Conservation (phyloP, 2,797 vertebrate genomes). For the Arnoldichthys spilopterus region DNA sequence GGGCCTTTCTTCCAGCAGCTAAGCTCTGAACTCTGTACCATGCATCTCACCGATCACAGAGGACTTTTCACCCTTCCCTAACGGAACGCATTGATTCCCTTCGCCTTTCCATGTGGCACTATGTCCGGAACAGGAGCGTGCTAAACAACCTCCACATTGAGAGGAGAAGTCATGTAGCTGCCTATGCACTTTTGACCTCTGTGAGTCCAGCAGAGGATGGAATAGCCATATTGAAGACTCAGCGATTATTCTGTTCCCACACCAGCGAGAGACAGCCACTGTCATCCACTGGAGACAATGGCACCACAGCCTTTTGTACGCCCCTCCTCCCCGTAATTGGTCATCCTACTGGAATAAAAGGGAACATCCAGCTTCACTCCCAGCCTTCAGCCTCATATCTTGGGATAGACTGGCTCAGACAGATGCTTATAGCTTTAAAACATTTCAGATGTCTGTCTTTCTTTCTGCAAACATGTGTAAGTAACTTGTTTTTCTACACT, state of each 20-base stretch:
- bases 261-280: constrained; percentile 77
- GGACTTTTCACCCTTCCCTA: constrained; percentile 40
- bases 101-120: constrained; percentile 72
- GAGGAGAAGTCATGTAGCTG: constrained; percentile 74
- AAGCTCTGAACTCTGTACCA: constrained; percentile 57
- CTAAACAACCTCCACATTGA: constrained; percentile 63
- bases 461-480: constrained; percentile 37
- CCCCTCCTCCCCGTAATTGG: constrained; percentile 42
- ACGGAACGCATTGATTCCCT: constrained; percentile 59
- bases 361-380: constrained; percentile 39
- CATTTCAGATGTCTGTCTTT: constrained; percentile 44
- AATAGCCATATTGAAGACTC: constrained; percentile 86
- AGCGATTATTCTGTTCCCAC: constrained; percentile 74
- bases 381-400: constrained; percentile 40
- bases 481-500: constrained; percentile 54
- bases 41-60: constrained; percentile 66
- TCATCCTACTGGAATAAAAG: constrained; percentile 45
- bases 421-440: constrained; percentile 58
- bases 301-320: constrained; percentile 49
- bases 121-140: constrained; percentile 65
- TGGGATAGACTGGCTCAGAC: constrained; percentile 44
- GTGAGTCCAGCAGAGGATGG: constrained; percentile 69
- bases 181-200: constrained; percentile 87
- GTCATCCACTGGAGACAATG: constrained; percentile 63
- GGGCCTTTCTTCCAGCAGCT: constrained; percentile 50